These are phyloP conservation scores for Haemorhous mexicanus DNA, from an alignment of 2,113 vertebrate species.

Conservation along the genomic window DNA sequence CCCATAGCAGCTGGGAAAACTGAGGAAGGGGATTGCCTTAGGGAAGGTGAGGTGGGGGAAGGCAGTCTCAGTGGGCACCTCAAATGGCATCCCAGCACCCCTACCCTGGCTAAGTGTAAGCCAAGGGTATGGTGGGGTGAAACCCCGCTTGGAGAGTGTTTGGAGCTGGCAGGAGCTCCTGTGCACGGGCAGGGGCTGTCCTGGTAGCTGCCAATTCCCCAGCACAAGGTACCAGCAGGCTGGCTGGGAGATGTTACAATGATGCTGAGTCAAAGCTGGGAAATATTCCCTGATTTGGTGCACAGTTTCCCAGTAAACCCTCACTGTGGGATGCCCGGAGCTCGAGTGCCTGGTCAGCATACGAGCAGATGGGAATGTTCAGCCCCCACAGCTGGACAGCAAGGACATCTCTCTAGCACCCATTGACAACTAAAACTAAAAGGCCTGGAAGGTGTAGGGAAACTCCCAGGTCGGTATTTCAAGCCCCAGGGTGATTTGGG, in stretches of 20 bases:
- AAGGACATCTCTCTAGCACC: neutral
- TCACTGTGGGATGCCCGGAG: neutral
- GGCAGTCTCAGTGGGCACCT: neutral
- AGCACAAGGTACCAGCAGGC: neutral
- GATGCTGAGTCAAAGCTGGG: neutral
- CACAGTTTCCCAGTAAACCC: neutral
- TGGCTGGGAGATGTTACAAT: neutral
- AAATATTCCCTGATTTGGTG: neutral
- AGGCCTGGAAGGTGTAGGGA: neutral
- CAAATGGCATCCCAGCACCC: neutral
- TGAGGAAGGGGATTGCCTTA: neutral
- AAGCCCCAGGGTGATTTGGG: neutral
- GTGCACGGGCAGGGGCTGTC: neutral
- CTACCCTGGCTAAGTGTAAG: neutral
- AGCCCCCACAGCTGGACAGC: too few relatives aligned
- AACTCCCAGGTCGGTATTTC: neutral
- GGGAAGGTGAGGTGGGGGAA: neutral
- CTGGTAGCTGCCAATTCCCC: neutral
- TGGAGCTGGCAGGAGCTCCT: neutral
- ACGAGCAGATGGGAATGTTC: fast-evolving
- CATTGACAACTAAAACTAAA: neutral
- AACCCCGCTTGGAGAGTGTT: neutral
- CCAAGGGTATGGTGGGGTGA: fast-evolving
- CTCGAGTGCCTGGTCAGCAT: neutral
- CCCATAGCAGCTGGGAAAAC: neutral